phyloP scores from a whole-genome alignment of 2,888 invertebrate species.

The Psylliodes chrysocephalus region DNA sequence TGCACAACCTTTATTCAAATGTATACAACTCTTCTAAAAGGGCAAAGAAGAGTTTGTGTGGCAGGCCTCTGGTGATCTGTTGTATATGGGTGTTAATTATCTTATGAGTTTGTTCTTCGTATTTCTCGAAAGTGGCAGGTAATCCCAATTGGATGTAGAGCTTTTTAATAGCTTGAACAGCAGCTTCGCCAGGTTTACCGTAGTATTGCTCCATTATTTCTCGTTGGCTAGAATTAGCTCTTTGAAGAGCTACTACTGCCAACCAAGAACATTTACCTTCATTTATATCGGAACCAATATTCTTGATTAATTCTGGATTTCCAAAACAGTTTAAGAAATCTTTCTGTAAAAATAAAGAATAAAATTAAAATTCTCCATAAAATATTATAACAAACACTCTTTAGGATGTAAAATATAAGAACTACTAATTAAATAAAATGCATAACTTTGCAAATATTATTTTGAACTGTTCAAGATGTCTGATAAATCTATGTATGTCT shows the following conservation, averaged over 20 bases:
- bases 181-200: slow-evolving; percentile 73
- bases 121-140: slow-evolving; percentile 79
- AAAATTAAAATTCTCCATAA: too few species aligned
- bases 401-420: too few species aligned
- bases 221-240: slow-evolving; percentile 76
- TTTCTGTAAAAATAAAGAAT: slow-evolving; percentile 69
- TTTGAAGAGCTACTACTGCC: slow-evolving; percentile 86
- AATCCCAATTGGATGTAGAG: slow-evolving; percentile 82
- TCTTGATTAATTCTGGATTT: slow-evolving; percentile 85
- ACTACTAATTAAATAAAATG: too few species aligned
- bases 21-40: slow-evolving; percentile 84
- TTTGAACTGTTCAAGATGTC: too few species aligned
- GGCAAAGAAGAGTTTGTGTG: slow-evolving; percentile 84
- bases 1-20: slow-evolving; percentile 46
- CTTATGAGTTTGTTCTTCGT: slow-evolving; percentile 86
- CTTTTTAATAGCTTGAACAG: slow-evolving; percentile 76
- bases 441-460: too few species aligned
- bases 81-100: slow-evolving; percentile 85
- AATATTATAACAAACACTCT: too few species aligned
- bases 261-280: slow-evolving; percentile 98
- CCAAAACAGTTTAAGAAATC: slow-evolving; percentile 94
- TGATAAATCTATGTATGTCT: too few species aligned
- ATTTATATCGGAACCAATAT: slow-evolving; percentile 90
- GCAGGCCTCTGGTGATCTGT: slow-evolving; percentile 83
- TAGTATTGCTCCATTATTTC: slow-evolving; percentile 81